phyloP scores from a whole-genome alignment of 1,140 invertebrate genomes.

The Samia ricini region DNA sequence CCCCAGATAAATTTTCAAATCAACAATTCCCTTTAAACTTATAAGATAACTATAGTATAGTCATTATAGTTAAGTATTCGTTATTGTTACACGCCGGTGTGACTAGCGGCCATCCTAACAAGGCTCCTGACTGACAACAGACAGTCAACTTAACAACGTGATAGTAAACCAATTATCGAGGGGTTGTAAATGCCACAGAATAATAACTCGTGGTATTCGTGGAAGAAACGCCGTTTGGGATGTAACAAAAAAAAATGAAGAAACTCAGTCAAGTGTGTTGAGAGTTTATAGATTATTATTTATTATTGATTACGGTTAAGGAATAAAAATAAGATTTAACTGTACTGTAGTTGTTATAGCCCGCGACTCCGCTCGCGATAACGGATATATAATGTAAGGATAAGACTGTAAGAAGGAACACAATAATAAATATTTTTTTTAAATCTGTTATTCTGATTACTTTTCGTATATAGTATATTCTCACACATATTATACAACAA shows the following conservation, averaged over 20 bases:
- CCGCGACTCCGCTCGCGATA: too few relatives aligned
- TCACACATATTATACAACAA: too few relatives aligned
- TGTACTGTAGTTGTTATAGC: too few relatives aligned
- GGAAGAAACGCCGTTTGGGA: slow-evolving; percentile 1
- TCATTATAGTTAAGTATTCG: neutral
- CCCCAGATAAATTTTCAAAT: too few relatives aligned
- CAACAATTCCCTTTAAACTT: neutral
- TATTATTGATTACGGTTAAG: too few relatives aligned
- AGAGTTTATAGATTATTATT: too few relatives aligned
- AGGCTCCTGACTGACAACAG: slow-evolving; percentile 3
- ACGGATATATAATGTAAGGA: too few relatives aligned
- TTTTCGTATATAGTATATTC: too few relatives aligned
- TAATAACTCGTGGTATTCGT: slow-evolving; percentile 6
- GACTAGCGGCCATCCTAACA: neutral
- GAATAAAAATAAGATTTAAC: too few relatives aligned
- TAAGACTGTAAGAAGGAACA: too few relatives aligned
- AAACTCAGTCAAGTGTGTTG: neutral
- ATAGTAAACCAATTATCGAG: slow-evolving; percentile 15
- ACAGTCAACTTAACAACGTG: slow-evolving; percentile 8
- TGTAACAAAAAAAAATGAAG: neutral
- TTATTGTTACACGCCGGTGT: slow-evolving; percentile 5
- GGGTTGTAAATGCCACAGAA: slow-evolving; percentile 13
- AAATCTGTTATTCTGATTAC: too few relatives aligned
- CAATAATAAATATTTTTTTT: too few relatives aligned
- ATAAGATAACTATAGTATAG: neutral